Conservation (phyloP, 2,888 invertebrate genomes). For the Macrosoma leucophasiata region DNA sequence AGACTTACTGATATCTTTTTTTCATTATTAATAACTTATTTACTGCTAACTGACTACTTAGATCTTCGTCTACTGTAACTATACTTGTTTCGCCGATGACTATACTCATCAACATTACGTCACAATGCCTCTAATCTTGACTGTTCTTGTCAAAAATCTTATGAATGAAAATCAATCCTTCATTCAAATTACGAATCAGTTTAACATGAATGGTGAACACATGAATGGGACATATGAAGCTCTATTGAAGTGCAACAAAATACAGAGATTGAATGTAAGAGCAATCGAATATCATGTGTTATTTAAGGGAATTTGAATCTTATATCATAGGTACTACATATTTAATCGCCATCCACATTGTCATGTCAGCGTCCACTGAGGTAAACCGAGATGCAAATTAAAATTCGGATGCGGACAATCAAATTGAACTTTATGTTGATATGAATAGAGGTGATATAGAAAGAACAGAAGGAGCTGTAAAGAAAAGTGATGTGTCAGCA, state of each 20-base stretch:
- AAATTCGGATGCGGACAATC: too few species aligned
- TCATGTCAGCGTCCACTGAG: slow-evolving; percentile 5
- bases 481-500: too few species aligned
- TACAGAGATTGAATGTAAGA: slow-evolving; percentile 25
- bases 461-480: slow-evolving; percentile 3
- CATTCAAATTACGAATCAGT: slow-evolving; percentile 32
- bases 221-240: slow-evolving; percentile 54
- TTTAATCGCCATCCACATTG: slow-evolving; percentile 12
- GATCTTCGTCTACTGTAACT: too few species aligned
- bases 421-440: slow-evolving; percentile 8
- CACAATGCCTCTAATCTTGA: too few species aligned
- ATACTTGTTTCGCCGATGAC: too few species aligned
- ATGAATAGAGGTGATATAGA: slow-evolving; percentile 6
- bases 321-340: slow-evolving; percentile 13
- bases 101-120: too few species aligned
- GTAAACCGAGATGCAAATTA: too few species aligned
- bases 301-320: slow-evolving; percentile 15
- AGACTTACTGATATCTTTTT: too few species aligned
- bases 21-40: too few species aligned
- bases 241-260: slow-evolving; percentile 42
- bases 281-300: slow-evolving; percentile 1
- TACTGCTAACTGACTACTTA: too few species aligned
- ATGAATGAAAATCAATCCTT: slow-evolving; percentile 34
- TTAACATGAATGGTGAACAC: slow-evolving; percentile 49
- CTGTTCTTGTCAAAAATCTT: too few species aligned